These are phyloP conservation scores for Schizothorax lantsangensis DNA, from an alignment of 2,797 vertebrate species.

Conservation along the genomic window DNA sequence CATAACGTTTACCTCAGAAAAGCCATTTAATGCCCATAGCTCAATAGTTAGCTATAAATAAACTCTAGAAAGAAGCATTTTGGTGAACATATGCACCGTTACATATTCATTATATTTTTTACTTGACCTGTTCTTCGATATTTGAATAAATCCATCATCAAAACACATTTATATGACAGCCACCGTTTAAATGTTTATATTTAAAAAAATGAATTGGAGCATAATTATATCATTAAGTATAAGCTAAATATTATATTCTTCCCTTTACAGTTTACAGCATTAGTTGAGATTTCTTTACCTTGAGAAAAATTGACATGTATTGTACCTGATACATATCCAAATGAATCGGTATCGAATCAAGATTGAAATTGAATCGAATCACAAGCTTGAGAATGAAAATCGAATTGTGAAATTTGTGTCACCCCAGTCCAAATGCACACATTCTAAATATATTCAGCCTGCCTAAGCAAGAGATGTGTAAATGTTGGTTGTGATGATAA, in stretches of 20 bases:
- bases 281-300: not conserved
- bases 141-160: not conserved
- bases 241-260: not conserved
- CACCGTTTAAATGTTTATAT: too few relatives aligned
- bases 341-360: not conserved
- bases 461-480: not conserved
- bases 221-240: not conserved
- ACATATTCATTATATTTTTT: not conserved
- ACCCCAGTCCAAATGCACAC: not conserved
- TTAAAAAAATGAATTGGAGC: not conserved
- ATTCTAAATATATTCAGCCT: conserved; percentile 1
- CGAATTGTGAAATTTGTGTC: not conserved
- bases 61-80: too few relatives aligned
- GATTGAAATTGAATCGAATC: not conserved
- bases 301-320: not conserved
- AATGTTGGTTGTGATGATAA: conserved; percentile 8
- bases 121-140: not conserved
- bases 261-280: not conserved
- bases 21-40: too few relatives aligned
- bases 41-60: too few relatives aligned
- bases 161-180: not conserved
- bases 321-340: not conserved
- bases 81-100: too few relatives aligned
- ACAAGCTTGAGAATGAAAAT: not conserved
- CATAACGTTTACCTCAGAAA: not conserved